Percentiles rank a stretch among this genome's conserved stretches.
Evolutionary conservation across 2,797 vertebrate genomes (phyloP).

Genomic region (Tenualosa ilisha): DNA sequence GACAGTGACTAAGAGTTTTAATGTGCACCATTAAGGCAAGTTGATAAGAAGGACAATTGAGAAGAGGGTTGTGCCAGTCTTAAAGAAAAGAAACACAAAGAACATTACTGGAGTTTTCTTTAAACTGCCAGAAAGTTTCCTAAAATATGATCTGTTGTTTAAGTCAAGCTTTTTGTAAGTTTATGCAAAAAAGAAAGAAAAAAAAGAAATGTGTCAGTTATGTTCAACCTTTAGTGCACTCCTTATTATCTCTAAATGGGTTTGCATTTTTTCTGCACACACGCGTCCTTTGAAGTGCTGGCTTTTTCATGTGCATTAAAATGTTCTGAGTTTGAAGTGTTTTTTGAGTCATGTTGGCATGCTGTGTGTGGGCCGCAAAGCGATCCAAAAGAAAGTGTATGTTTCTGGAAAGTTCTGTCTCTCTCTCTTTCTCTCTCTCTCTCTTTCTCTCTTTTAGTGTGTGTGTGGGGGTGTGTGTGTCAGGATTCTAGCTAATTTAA

Average conservation of each 20-base stretch:
- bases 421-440: too few relatives aligned
- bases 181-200: neutral
- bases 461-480: neutral
- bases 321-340: slow-evolving; percentile 21
- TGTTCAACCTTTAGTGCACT: slow-evolving; percentile 17
- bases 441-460: too few relatives aligned
- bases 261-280: neutral
- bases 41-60: neutral
- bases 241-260: slow-evolving; percentile 20
- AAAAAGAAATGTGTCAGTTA: slow-evolving; percentile 19
- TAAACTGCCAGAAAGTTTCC: neutral
- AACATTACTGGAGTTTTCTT: neutral
- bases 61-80: neutral
- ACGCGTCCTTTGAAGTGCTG: slow-evolving; percentile 15
- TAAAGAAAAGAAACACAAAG: neutral
- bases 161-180: neutral
- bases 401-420: neutral
- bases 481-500: neutral
- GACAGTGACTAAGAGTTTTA: neutral
- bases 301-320: slow-evolving; percentile 10
- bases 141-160: neutral
- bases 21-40: neutral
- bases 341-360: neutral
- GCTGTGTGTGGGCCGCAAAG: neutral
- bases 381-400: neutral